Conservation (phyloP, 2,113 vertebrate species). For the Ptilorrhoa leucosticta region DNA sequence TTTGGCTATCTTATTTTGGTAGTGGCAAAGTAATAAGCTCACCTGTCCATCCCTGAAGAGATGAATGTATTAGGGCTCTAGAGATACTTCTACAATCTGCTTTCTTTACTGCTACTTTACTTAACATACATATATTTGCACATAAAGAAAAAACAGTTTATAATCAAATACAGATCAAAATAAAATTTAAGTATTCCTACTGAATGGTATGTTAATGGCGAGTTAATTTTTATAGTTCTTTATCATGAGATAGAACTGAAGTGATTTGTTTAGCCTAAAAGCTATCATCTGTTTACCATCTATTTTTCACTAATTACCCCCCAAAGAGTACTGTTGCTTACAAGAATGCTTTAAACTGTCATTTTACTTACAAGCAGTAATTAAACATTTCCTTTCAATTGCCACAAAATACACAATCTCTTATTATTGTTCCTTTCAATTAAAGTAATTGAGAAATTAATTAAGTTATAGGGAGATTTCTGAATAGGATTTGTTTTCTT, state of each 20-base stretch:
- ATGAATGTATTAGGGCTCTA: not conserved
- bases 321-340: constrained; percentile 2
- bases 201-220: not conserved
- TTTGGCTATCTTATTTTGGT: not conserved
- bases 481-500: constrained; percentile 4
- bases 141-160: not conserved
- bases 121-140: not conserved
- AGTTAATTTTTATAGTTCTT: not conserved
- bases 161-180: not conserved
- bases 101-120: not conserved
- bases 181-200: not conserved
- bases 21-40: not conserved
- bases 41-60: not conserved
- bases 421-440: constrained; percentile 33
- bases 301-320: constrained; percentile 30
- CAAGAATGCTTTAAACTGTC: constrained; percentile 23
- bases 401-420: constrained; percentile 2
- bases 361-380: constrained; percentile 30
- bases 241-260: not conserved
- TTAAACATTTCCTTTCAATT: constrained; percentile 45
- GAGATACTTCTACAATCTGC: not conserved
- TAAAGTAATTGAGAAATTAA: constrained; percentile 42
- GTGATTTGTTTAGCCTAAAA: constrained; percentile 18
- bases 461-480: constrained; percentile 18
- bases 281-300: not conserved